Evolutionary conservation across 2,888 invertebrate genomes (phyloP), one percentile per base, ranked within the genome.

Genomic region (Apodemia duryi): DNA sequence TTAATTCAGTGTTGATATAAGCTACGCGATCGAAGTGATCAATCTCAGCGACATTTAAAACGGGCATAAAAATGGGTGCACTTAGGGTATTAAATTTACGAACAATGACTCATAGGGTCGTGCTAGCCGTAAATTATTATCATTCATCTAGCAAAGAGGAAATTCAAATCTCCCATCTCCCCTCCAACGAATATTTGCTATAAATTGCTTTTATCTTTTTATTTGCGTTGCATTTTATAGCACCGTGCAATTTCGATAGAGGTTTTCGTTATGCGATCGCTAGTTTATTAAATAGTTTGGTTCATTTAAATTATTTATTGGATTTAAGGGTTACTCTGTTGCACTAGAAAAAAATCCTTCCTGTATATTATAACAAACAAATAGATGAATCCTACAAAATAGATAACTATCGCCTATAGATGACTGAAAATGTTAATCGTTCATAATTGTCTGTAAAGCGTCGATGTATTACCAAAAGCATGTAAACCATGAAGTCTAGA

Each of bases 81-180:
- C 87, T 89, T 81, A 86, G 82, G 77, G 83, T 88, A 91, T 90
- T 89, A 88, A 87, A 86, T 85, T 85, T 81, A 74, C 79, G 80
- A 82, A 79, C 84, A 83, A 85, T 87, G 85, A 87, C 72, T 85
- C 82, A 88, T 80, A 75, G 75, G 73, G 75, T 72, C 69, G 71
- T 71, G 71, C 70, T 71, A 72, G 78, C 77, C 77, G 80, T 80
- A 78, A 85, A 86, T 82, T 82, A 83, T 57, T 57, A 65, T 65
- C 52, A 51, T 85, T 84, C 81, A 83, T 86, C 82, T 84, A 83
- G 81, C 84, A 86, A 88, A 86, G 83, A 81, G 78, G 82, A 78
- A 83, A 79, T 85, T 86, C 72, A 70, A 85, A 86, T 85, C 83
- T 81, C 88, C 88, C 88, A 57, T 57, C 32, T 57, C 81, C 73